phyloP scores from a whole-genome alignment of 2,113 vertebrate genomes.

The Oriolus oriolus region DNA sequence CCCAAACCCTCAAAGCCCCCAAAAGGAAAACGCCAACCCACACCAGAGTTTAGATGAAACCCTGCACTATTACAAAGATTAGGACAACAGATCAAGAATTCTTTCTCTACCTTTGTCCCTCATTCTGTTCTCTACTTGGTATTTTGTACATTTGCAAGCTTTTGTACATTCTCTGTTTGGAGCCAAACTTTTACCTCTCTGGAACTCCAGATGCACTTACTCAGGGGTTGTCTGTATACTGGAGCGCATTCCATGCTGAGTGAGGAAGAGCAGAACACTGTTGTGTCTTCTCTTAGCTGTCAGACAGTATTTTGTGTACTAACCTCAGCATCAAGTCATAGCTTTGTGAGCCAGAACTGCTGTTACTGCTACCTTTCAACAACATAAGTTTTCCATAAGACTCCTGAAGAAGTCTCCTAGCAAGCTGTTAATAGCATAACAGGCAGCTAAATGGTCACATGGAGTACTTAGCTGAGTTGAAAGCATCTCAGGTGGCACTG shows the following conservation, averaged over 20 bases:
- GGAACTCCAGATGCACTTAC: background rate
- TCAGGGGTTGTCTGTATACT: background rate
- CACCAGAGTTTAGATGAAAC: background rate
- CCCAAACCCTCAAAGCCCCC: background rate
- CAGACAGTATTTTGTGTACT: background rate
- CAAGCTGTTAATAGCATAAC: background rate
- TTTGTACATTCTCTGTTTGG: background rate
- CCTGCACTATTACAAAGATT: background rate
- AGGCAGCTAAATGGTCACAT: background rate
- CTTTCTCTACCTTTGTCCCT: background rate
- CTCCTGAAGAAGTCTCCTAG: background rate
- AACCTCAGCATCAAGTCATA: background rate
- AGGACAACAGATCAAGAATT: background rate
- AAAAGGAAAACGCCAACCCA: background rate
- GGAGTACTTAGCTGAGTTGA: background rate
- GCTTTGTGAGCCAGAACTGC: background rate
- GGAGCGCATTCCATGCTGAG: background rate
- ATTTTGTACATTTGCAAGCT: background rate
- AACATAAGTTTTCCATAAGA: background rate
- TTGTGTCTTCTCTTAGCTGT: background rate
- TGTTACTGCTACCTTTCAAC: background rate
- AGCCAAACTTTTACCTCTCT: background rate
- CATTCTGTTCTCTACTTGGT: background rate
- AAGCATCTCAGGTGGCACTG: background rate
- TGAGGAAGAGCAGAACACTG: background rate